Percentiles rank a stretch among this genome's conserved stretches.
Evolutionary conservation across 2,888 invertebrate species (phyloP).

Genomic region (Fabriciana adippe): DNA sequence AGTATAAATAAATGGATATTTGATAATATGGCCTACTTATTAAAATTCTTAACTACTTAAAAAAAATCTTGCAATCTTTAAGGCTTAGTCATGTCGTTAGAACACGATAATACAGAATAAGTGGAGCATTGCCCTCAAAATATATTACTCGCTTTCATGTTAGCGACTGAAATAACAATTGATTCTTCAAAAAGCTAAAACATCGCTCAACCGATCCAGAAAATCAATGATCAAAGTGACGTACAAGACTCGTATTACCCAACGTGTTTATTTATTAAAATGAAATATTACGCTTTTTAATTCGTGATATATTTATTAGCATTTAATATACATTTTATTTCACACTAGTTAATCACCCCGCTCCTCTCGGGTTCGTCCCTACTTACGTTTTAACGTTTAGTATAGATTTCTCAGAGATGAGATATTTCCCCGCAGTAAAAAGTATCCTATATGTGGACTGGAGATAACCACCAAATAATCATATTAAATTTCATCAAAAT

Average conservation of each 20-base stretch:
- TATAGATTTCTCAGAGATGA: too few species aligned
- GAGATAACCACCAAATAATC: too few species aligned
- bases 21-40: too few species aligned
- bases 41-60: too few species aligned
- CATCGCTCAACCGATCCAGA: slow-evolving; percentile 11
- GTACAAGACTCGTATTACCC: background rate
- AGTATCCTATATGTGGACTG: too few species aligned
- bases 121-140: slow-evolving; percentile 2
- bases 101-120: background rate
- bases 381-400: too few species aligned
- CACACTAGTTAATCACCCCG: too few species aligned
- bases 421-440: too few species aligned
- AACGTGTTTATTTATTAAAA: slow-evolving; percentile 5
- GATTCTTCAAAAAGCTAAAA: slow-evolving; percentile 13
- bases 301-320: background rate
- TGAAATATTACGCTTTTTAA: slow-evolving; percentile 1
- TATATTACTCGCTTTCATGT: slow-evolving; percentile 2
- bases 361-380: too few species aligned
- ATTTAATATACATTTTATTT: background rate
- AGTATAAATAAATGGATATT: too few species aligned
- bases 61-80: too few species aligned
- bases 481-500: too few species aligned
- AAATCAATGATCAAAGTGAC: slow-evolving; percentile 18
- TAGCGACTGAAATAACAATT: slow-evolving; percentile 6
- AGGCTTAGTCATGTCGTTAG: background rate